Evolutionary conservation across 1,140 invertebrate species (phyloP).

Genomic region (Oscheius sp.): DNA sequence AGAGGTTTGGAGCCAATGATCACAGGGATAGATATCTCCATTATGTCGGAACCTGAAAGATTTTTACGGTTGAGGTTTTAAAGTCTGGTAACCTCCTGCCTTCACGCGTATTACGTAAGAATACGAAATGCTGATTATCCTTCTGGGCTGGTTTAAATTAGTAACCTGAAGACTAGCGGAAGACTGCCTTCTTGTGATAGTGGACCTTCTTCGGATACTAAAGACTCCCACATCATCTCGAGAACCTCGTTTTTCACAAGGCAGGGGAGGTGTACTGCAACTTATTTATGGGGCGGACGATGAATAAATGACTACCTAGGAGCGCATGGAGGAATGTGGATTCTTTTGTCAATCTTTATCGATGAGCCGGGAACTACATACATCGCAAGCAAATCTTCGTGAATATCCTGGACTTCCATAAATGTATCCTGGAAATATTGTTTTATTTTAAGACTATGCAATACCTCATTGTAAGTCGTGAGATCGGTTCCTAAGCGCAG

Average conservation of each 20-base stretch:
- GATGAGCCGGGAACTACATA: constrained; percentile 16
- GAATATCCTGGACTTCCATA: constrained; percentile 19
- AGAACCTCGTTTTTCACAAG: neutral
- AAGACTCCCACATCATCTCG: too few relatives aligned
- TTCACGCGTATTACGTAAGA: too few relatives aligned
- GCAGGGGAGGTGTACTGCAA: neutral
- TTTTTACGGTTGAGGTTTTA: too few relatives aligned
- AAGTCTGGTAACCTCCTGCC: too few relatives aligned
- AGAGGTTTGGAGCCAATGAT: constrained; percentile 7
- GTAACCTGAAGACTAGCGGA: too few relatives aligned
- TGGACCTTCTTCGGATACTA: too few relatives aligned
- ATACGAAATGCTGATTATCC: too few relatives aligned
- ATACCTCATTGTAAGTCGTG: constrained; percentile 6
- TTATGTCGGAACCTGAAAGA: constrained; percentile 20
- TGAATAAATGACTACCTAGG: neutral
- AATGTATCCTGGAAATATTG: constrained; percentile 1
- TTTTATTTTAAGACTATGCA: neutral
- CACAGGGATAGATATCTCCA: constrained; percentile 21
- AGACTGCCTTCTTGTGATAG: too few relatives aligned
- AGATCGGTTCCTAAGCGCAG: constrained; percentile 14
- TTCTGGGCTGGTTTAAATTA: too few relatives aligned
- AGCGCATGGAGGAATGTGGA: constrained; percentile 13
- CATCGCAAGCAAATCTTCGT: constrained; percentile 33
- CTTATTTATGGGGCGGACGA: too few relatives aligned
- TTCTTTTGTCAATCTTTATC: constrained; percentile 24